phyloP scores from a whole-genome alignment of 2,797 vertebrate species.

The Natrix natrix region DNA sequence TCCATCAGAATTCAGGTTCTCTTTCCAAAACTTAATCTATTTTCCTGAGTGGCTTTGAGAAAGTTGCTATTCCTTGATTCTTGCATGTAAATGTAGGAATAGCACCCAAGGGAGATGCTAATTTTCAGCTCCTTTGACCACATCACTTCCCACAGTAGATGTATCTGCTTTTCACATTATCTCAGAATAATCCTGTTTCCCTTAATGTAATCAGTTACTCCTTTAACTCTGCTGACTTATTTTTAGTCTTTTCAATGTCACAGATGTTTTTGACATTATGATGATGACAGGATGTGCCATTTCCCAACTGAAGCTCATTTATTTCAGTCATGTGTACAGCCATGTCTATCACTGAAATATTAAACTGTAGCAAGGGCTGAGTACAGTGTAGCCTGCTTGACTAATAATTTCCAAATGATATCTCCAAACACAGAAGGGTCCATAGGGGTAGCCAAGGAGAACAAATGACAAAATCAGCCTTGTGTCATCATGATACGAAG shows the following conservation, averaged over 20 bases:
- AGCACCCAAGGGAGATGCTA: conserved; percentile 6
- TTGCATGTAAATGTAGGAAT: conserved; percentile 22
- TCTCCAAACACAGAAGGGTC: neutral
- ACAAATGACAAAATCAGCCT: neutral
- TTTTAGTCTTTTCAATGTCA: conserved; percentile 33
- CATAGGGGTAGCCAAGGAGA: neutral
- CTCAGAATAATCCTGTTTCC: conserved; percentile 10
- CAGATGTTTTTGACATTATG: conserved; percentile 29
- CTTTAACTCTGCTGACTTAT: conserved; percentile 25
- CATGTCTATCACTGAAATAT: conserved; percentile 29
- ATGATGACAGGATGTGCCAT: conserved; percentile 32
- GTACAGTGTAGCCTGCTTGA: conserved; percentile 13
- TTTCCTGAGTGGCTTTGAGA: conserved; percentile 3
- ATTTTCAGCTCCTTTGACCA: conserved; percentile 22
- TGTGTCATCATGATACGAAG: neutral
- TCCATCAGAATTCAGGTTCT: neutral
- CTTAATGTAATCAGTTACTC: conserved; percentile 25
- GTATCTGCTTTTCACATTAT: conserved; percentile 33
- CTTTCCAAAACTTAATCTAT: neutral
- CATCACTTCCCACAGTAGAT: conserved; percentile 23
- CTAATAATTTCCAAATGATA: conserved; percentile 22
- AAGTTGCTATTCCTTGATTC: neutral
- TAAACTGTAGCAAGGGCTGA: conserved; percentile 11
- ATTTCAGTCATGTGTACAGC: conserved; percentile 23
- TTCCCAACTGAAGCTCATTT: conserved; percentile 24